Base-by-base conservation (phyloP, 2,888 invertebrate genomes). In the Perithous albicinctus region DNA sequence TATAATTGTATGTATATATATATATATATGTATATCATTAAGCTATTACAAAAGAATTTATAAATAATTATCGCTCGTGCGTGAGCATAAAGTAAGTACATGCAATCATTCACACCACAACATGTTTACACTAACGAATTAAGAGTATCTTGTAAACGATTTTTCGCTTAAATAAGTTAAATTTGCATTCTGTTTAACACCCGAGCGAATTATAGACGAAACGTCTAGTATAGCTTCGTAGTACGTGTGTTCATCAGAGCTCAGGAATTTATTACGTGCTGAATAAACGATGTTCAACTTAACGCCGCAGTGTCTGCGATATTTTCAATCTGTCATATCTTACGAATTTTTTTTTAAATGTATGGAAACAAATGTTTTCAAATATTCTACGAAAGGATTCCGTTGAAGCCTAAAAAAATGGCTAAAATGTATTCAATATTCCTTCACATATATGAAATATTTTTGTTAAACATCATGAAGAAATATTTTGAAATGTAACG, bases 61-160 rank as follows among this genome's bases (percentile, higher is more conserved):
- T 74, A 74, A 74, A 74, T 74, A 74, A 64, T 73, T 23, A 73
- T 26, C 15, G 48, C 59, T 20, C 23, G 35, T 29, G n/a, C 51
- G 51, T 43, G 23, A 18, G 26, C 29, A 35, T 35, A 15, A 15
- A 38, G 38, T 73, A 73, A 63, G 48, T 73, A 73, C 51, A 63
- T 38, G 18, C 63, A 48, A 73, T 73, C 59, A 43, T 63, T 63
- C 73, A 48, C 61, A 51, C 20, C 51, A 32, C n/a, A 41, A 26
- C 15, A 5, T 35, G 1, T 54, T 38, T 15, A 15, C 38, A 41
- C 29, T 29, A 46, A n/a, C 23, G 20, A 46, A 66, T 29, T 15
- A 29, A 32, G 15, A n/a, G 15, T 23, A 64, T 51, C 8, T 5
- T 29, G 15, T 18, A 48, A 32, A 61, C 32, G 4, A 26, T 35